These are phyloP conservation scores for Brachypterus glaber DNA, from an alignment of 2,888 invertebrate genomes.

Conservation along the genomic window DNA sequence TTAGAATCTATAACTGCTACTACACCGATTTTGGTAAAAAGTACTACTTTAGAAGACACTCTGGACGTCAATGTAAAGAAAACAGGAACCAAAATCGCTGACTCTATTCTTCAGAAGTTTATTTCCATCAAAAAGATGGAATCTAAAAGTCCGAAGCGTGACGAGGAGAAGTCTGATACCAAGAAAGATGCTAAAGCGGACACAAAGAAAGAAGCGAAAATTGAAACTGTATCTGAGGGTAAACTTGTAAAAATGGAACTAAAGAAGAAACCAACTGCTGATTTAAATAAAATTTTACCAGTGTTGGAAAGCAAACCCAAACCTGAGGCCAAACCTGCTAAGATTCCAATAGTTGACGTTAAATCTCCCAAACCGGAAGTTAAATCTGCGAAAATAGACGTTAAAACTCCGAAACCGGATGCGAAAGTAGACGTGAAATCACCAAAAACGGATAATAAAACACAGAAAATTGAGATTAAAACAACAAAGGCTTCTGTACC, in stretches of 20 bases:
- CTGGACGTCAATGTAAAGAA: conserved; percentile 36
- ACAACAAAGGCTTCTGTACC: too few species aligned
- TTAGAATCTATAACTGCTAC: conserved; percentile 33
- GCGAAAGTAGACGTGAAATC: conserved; percentile 12
- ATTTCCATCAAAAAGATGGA: conserved; percentile 33
- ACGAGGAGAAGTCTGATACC: conserved; percentile 18
- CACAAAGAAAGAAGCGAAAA: conserved; percentile 14
- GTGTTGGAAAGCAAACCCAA: not conserved
- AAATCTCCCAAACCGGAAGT: conserved; percentile 10
- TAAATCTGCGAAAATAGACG: conserved; percentile 7
- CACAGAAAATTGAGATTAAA: conserved; percentile 14
- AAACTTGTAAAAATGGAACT: conserved; percentile 11
- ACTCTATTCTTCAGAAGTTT: conserved; percentile 38
- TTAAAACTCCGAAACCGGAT: conserved; percentile 14
- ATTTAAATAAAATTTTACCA: conserved; percentile 8
- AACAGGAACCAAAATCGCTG: conserved; percentile 38
- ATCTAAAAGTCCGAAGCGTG: conserved; percentile 18
- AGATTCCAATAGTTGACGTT: conserved; percentile 11
- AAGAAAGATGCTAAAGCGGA: conserved; percentile 28
- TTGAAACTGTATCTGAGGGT: too few species aligned
- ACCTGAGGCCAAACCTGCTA: conserved; percentile 3
- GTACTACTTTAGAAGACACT: conserved; percentile 32
- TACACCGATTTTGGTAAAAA: conserved; percentile 22
- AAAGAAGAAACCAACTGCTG: conserved; percentile 8
- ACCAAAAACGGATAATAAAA: conserved; percentile 7